Evolutionary conservation across 2,888 invertebrate genomes (phyloP), one percentile per base, ranked within the genome.

Genomic region (Eupsilia transversa): DNA sequence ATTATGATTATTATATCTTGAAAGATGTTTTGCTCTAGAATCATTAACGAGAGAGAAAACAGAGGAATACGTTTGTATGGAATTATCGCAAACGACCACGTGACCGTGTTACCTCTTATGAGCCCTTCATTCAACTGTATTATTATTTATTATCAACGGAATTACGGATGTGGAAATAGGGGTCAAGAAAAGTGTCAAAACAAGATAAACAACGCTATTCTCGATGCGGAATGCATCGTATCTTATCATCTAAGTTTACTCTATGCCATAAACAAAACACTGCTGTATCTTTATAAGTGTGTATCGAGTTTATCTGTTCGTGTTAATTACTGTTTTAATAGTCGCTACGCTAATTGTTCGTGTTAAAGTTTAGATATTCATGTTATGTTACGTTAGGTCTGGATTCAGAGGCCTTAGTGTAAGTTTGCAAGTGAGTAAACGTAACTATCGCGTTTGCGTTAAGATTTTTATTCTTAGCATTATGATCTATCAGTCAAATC

Each of bases 251-350:
- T 46, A 41, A 41, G 49, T 66, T 52, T 52, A 27, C 35, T 30
- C 23, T 66, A 35, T 41, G 17, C 30, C 41, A 35, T 70, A 67
- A 67, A 71, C 70, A 78, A 71, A 81, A 69, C 66, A 61, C 23
- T 64, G 46, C 33, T 41, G 49, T 79, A 79, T 79, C 67, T 82
- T 68, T 74, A 60, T 64, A 57, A 30, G 27, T 56, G 59, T 72
- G 52, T 41, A 64, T 70, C 54, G 35, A 52, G 84, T 79, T 83
- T 83, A 83, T 82, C 80, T 76, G 75, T n/a, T 61, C 66, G n/a
- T 83, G 84, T 83, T 79, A 66, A 83, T 83, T 66, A 3, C 68
- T 67, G 64, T 83, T 83, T 74, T 74, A 74, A 49, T 79, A 27
- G 74, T 54, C 54, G 54, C 57, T 60, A 43, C 69, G 66, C 76